A percentile compares a stretch with the other conserved stretches of the same genome.
Evolutionary conservation across 1,140 invertebrate species (phyloP).

Genomic region (Cyphomyrmex costatus): DNA sequence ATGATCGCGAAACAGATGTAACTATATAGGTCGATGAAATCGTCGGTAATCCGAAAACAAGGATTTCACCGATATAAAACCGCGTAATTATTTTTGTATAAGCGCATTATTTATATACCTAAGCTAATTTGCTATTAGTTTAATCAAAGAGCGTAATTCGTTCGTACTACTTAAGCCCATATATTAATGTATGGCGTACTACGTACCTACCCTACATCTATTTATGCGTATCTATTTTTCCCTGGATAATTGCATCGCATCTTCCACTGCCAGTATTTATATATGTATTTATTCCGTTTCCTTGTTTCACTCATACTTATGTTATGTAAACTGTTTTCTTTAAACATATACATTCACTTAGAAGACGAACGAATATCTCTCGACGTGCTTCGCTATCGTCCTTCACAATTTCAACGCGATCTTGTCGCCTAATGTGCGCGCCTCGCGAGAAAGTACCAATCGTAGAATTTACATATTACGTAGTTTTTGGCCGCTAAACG

Average conservation of each 20-base stretch:
- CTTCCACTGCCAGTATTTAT: slow-evolving; percentile 78
- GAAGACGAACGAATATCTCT: slow-evolving; percentile 22
- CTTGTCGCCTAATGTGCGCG: slow-evolving; percentile 18
- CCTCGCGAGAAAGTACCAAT: slow-evolving; percentile 56
- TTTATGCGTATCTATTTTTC: slow-evolving; percentile 68
- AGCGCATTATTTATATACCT: slow-evolving; percentile 73
- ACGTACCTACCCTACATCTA: slow-evolving; percentile 56
- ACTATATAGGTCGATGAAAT: slow-evolving; percentile 40
- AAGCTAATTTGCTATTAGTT: slow-evolving; percentile 70
- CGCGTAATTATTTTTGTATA: slow-evolving; percentile 77
- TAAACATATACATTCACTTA: slow-evolving; percentile 7
- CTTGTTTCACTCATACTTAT: slow-evolving; percentile 31
- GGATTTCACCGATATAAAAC: slow-evolving; percentile 35
- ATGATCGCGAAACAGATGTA: slow-evolving; percentile 19
- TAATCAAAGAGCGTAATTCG: slow-evolving; percentile 65
- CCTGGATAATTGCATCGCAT: slow-evolving; percentile 69
- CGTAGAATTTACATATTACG: slow-evolving; percentile 25
- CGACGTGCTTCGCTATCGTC: slow-evolving; percentile 29
- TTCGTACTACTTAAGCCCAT: slow-evolving; percentile 68
- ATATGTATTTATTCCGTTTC: slow-evolving; percentile 73
- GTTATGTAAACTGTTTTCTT: slow-evolving; percentile 17
- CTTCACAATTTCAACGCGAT: slow-evolving; percentile 50
- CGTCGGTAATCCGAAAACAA: slow-evolving; percentile 34
- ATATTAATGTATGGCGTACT: slow-evolving; percentile 65
- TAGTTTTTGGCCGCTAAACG: slow-evolving; percentile 21